These are phyloP conservation scores for Psittacula cyanocephala DNA, from an alignment of 2,113 vertebrate genomes.

Conservation along the genomic window DNA sequence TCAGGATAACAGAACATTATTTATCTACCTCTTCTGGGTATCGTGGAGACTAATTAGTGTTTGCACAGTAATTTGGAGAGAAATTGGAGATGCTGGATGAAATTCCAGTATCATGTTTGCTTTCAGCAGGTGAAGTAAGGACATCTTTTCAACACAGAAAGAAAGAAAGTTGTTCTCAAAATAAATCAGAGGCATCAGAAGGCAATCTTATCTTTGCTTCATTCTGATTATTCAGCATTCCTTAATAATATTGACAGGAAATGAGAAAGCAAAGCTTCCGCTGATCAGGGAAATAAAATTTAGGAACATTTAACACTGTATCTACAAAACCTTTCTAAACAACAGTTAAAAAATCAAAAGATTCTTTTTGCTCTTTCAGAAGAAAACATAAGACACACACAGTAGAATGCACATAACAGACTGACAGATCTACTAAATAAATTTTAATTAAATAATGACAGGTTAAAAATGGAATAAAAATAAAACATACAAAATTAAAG, in stretches of 20 bases:
- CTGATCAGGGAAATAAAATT: background rate
- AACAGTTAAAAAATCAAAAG: background rate
- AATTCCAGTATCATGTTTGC: background rate
- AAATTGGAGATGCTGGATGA: background rate
- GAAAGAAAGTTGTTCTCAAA: conserved; percentile 32
- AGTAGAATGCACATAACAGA: background rate
- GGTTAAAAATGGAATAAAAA: background rate
- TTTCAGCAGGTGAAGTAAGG: conserved; percentile 23
- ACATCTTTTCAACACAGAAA: background rate
- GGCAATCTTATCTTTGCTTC: conserved; percentile 6
- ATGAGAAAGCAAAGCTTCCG: background rate
- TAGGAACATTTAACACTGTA: background rate
- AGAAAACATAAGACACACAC: background rate
- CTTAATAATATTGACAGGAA: conserved; percentile 1
- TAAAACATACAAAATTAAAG: background rate
- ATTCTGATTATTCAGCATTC: conserved; percentile 40
- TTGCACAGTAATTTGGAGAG: background rate
- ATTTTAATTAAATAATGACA: background rate
- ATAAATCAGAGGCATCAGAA: conserved; percentile 4
- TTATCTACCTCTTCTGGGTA: background rate
- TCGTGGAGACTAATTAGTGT: background rate
- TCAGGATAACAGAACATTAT: background rate
- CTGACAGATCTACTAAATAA: background rate
- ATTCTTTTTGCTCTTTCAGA: background rate
- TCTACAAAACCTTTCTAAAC: background rate